Percentiles rank a stretch among this genome's conserved stretches.
phyloP scores from a whole-genome alignment of 2,113 vertebrate genomes.

The Laticauda laticaudata region DNA sequence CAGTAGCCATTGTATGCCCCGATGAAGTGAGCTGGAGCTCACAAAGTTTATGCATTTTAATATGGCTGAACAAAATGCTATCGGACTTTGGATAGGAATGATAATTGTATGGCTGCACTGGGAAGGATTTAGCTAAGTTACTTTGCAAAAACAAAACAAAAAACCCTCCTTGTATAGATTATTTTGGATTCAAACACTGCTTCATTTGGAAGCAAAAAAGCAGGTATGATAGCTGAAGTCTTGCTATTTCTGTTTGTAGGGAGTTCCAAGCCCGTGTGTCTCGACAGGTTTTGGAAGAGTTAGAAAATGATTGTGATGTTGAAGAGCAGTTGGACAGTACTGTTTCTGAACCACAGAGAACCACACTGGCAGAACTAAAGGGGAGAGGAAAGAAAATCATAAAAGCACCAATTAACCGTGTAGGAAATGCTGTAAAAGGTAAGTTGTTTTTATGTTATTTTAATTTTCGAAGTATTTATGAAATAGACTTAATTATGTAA shows the following conservation, averaged over 20 bases:
- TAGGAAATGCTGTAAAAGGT: constrained; percentile 79
- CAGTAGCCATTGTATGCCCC: background rate
- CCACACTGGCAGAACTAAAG: constrained; percentile 83
- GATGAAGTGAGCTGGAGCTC: background rate
- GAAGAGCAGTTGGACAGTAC: constrained; percentile 46
- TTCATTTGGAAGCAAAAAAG: background rate
- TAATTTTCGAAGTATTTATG: background rate
- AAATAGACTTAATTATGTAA: constrained; percentile 4
- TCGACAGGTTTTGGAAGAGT: constrained; percentile 78
- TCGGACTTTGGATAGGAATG: background rate
- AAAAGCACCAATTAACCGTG: constrained; percentile 79
- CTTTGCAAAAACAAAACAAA: background rate
- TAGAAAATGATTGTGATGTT: constrained; percentile 64
- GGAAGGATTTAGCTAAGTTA: background rate
- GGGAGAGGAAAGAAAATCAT: constrained; percentile 85
- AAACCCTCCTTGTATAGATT: no score
- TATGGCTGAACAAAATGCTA: background rate
- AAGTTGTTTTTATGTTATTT: constrained; percentile 23
- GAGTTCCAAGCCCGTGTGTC: constrained; percentile 90
- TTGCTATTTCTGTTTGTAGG: constrained; percentile 63
- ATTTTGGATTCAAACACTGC: background rate
- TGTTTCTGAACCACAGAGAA: constrained; percentile 74
- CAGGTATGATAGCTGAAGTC: background rate
- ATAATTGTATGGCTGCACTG: background rate
- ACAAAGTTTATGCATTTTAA: background rate